Evolutionary conservation across 1,140 invertebrate species (phyloP).

Genomic region (Drosophila nasuta): DNA sequence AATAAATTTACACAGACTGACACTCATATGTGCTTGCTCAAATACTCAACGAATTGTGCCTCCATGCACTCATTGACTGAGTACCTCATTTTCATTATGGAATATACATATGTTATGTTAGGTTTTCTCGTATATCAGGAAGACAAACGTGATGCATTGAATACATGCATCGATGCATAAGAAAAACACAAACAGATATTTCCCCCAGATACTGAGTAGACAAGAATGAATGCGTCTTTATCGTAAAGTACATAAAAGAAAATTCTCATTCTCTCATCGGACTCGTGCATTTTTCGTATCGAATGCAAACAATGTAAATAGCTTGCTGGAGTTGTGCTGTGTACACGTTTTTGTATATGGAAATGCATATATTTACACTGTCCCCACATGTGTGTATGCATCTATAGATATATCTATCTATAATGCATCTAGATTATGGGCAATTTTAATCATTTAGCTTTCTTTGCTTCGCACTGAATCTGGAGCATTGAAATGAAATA

Average conservation of each 20-base stretch:
- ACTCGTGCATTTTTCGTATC: slow-evolving; percentile 29
- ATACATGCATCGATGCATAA: slow-evolving; percentile 22
- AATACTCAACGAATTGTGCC: slow-evolving; percentile 1
- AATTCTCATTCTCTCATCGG: slow-evolving; percentile 18
- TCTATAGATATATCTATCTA: background rate
- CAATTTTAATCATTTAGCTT: slow-evolving; percentile 21
- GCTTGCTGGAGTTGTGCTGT: slow-evolving; percentile 24
- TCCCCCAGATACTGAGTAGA: slow-evolving; percentile 1
- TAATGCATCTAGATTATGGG: slow-evolving; percentile 12
- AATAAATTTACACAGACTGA: slow-evolving; percentile 9
- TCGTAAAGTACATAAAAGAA: slow-evolving; percentile 32
- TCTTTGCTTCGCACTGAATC: slow-evolving; percentile 16
- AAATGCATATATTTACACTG: slow-evolving; percentile 44
- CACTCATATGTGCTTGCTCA: background rate
- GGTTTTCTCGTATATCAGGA: slow-evolving; percentile 19
- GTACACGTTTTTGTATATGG: slow-evolving; percentile 21
- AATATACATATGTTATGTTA: background rate
- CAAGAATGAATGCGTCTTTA: slow-evolving; percentile 38
- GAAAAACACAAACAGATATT: background rate
- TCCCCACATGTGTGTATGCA: background rate
- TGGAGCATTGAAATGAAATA: slow-evolving; percentile 13
- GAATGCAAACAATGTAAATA: slow-evolving; percentile 38
- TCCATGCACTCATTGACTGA: slow-evolving; percentile 27
- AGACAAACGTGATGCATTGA: slow-evolving; percentile 36
- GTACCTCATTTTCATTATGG: slow-evolving; percentile 22